Base-by-base conservation (phyloP, 2,113 vertebrate species). In the Heterotilapia buettikoferi region DNA sequence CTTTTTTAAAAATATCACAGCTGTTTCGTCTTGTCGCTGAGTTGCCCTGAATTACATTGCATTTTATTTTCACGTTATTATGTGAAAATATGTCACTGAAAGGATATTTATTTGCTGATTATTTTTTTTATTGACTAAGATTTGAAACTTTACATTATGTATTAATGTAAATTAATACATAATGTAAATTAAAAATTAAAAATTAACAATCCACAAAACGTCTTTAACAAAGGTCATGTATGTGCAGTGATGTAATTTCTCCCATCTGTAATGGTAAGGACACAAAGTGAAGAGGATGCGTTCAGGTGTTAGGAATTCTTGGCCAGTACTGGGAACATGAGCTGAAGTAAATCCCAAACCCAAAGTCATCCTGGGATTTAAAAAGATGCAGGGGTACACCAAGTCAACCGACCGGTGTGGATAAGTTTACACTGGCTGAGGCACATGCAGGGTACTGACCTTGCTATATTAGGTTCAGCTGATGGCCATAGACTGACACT, bases 341-440 rank as follows among this genome's bases (percentile, higher is more conserved):
- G 38, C 36, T 53, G 45, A 38, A 68, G 59, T 79, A 19, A 88
- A 52, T 66, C 86, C 36, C 81, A 24, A 59, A 16, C 21, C 57
- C 81, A 83, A 53, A 79, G 18, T 21, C 14, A 21, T 57, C 36
- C 52, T 9, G 31, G 61, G 6, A 66, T 63, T 38, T 56, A 40
- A 56, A 90, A 80, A 54, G 53, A 63, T 29, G 21, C n/a, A 12
- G 43, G 43, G 45, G 19, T 33, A 18, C 57, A 40, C 11, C 1
- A 63, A 76, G 61, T n/a, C 38, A 18, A 13, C 13, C 1, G 14
- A 59, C 3, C 10, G 4, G 21, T 79, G 68, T 61, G 45, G 61
- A 86, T 84, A 81, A 18, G 12, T 53, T 91, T 89, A 85, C 85
- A 76, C 79, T 33, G 78, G 18, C 68, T 61, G 56, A 38, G 78